These are phyloP conservation scores for Eustalomyia histrio DNA, from an alignment of 2,888 invertebrate species.

Conservation along the genomic window DNA sequence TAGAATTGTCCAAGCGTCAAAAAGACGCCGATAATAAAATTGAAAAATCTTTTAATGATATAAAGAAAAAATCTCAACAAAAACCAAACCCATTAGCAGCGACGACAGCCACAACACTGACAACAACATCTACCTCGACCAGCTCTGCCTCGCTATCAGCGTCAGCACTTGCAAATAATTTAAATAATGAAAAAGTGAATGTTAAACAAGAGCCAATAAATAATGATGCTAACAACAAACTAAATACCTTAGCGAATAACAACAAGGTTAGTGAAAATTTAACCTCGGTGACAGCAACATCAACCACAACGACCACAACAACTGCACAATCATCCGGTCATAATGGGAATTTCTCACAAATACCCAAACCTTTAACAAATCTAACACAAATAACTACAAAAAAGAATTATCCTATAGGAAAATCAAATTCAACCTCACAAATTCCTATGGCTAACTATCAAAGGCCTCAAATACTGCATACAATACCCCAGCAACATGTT, in stretches of 20 bases:
- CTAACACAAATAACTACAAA: conserved; percentile 67
- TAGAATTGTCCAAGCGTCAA: conserved; percentile 74
- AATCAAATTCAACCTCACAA: conserved; percentile 78
- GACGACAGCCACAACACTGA: conserved; percentile 60
- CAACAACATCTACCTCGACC: conserved; percentile 32
- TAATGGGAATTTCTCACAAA: conserved; percentile 61
- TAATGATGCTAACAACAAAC: conserved; percentile 59
- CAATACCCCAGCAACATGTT: conserved; percentile 70
- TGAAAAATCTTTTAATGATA: conserved; percentile 78
- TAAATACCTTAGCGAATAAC: conserved; percentile 16
- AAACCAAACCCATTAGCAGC: conserved; percentile 61
- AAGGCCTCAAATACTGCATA: conserved; percentile 69
- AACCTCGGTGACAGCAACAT: conserved; percentile 35
- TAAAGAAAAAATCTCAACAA: conserved; percentile 72
- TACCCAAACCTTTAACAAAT: conserved; percentile 55
- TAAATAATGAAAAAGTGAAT: conserved; percentile 36
- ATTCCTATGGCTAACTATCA: conserved; percentile 74
- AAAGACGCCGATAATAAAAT: conserved; percentile 79
- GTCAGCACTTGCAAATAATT: conserved; percentile 29
- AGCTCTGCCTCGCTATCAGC: conserved; percentile 31
- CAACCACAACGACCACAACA: conserved; percentile 46
- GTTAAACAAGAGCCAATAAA: conserved; percentile 62
- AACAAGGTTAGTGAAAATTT: conserved; percentile 46
- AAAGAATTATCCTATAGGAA: conserved; percentile 74
- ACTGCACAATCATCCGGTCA: background rate